These are phyloP conservation scores for Mugil cephalus DNA, from an alignment of 2,113 vertebrate species.

Conservation along the genomic window DNA sequence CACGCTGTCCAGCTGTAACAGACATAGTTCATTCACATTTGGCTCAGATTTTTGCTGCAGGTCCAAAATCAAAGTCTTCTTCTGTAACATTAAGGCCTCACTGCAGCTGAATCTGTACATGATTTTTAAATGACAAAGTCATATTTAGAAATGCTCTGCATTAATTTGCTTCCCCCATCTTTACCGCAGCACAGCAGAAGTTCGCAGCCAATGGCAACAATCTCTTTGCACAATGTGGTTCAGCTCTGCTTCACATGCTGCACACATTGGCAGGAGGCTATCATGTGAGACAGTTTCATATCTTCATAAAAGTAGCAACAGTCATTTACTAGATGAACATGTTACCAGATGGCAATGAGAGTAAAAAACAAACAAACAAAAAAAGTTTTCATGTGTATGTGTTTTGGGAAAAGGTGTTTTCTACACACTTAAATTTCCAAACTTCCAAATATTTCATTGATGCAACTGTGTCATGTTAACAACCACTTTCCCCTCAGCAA, in stretches of 20 bases:
- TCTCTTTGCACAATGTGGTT: not conserved
- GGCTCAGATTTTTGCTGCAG: not conserved
- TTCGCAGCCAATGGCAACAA: not conserved
- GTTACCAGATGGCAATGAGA: not conserved
- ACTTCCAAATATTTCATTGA: constrained; percentile 1
- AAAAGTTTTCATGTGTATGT: not conserved
- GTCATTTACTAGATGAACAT: not conserved
- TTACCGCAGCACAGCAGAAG: constrained; percentile 3
- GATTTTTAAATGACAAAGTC: constrained; percentile 18
- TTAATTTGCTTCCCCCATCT: constrained; percentile 10
- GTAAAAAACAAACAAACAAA: not conserved
- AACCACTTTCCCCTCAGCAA: not conserved
- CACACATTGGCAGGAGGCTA: not conserved
- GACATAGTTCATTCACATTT: not conserved
- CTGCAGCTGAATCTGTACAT: not conserved
- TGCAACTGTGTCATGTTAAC: constrained; percentile 9
- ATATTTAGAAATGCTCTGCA: constrained; percentile 19
- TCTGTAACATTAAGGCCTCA: not conserved
- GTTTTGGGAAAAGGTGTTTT: not conserved
- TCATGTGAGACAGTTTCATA: not conserved
- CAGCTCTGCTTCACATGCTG: not conserved
- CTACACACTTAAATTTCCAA: not conserved
- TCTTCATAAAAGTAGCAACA: not conserved
- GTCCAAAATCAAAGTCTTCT: not conserved
- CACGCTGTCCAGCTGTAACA: too few species aligned